Percentiles rank a stretch among this genome's conserved stretches.
phyloP scores from a whole-genome alignment of 2,113 vertebrate species.

The Oncorhynchus gorbuscha region DNA sequence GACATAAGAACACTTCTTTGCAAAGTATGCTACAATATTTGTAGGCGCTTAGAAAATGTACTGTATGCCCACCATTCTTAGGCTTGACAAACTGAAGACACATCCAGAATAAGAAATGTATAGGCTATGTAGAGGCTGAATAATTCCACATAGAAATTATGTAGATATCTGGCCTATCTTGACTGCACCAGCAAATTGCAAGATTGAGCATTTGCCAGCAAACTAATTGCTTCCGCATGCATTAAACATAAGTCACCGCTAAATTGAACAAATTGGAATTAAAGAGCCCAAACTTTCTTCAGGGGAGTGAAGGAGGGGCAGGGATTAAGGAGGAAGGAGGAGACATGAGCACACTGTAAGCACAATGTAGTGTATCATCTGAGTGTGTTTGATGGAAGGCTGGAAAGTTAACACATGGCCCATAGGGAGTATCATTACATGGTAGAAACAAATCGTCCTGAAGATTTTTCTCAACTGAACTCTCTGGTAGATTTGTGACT shows the following conservation, averaged over 20 bases:
- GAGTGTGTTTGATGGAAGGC: neutral
- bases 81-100: no score
- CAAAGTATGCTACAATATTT: neutral
- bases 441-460: neutral
- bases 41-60: neutral
- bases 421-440: neutral
- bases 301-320: neutral
- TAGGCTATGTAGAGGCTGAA: neutral
- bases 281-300: neutral
- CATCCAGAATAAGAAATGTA: no score
- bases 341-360: neutral
- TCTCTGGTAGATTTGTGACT: neutral
- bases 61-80: no score
- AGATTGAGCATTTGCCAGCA: neutral
- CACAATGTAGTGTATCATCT: neutral
- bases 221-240: neutral
- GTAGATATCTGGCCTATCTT: neutral
- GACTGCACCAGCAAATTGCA: slow-evolving; percentile 14
- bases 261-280: neutral
- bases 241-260: neutral
- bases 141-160: neutral
- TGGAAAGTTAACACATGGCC: slow-evolving; percentile 3
- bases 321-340: neutral
- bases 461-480: neutral
- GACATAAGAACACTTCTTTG: neutral